A percentile compares a stretch with the other conserved stretches of the same genome.
These are phyloP conservation scores for Gopherus evgoodei DNA, from an alignment of 2,113 vertebrate genomes.

Conservation along the genomic window DNA sequence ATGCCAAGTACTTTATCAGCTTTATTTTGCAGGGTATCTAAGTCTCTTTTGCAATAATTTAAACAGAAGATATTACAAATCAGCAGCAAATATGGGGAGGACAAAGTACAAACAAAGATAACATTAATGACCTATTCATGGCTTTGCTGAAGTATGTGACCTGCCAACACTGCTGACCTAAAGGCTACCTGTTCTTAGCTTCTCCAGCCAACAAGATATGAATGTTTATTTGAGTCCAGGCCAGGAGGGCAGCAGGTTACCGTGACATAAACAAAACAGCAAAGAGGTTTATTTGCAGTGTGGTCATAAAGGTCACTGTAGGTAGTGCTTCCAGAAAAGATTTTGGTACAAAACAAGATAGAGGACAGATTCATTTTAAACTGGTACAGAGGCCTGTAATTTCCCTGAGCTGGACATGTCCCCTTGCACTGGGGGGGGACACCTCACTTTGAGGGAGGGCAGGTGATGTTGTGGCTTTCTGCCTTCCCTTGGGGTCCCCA, in stretches of 20 bases:
- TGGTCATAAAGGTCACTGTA: neutral
- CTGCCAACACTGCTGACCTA: neutral
- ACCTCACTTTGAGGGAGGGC: neutral
- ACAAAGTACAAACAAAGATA: neutral
- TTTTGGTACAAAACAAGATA: neutral
- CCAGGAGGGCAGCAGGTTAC: neutral
- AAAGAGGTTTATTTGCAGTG: neutral
- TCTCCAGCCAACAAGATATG: neutral
- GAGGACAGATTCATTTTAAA: neutral
- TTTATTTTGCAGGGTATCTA: constrained; percentile 10
- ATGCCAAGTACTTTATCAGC: neutral
- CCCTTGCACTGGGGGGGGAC: neutral
- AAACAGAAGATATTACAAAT: constrained; percentile 30
- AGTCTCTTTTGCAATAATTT: neutral
- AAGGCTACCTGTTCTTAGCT: neutral
- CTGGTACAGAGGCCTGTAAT: neutral
- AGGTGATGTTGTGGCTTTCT: neutral
- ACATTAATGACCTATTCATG: neutral
- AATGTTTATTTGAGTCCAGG: neutral
- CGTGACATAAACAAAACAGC: neutral
- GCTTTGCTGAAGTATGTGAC: neutral
- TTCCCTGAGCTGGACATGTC: neutral
- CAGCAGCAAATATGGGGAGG: neutral
- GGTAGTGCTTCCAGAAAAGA: neutral
- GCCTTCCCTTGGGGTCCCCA: neutral